These are phyloP conservation scores for Heterodera schachtii DNA, from an alignment of 1,140 invertebrate genomes.

Conservation along the genomic window DNA sequence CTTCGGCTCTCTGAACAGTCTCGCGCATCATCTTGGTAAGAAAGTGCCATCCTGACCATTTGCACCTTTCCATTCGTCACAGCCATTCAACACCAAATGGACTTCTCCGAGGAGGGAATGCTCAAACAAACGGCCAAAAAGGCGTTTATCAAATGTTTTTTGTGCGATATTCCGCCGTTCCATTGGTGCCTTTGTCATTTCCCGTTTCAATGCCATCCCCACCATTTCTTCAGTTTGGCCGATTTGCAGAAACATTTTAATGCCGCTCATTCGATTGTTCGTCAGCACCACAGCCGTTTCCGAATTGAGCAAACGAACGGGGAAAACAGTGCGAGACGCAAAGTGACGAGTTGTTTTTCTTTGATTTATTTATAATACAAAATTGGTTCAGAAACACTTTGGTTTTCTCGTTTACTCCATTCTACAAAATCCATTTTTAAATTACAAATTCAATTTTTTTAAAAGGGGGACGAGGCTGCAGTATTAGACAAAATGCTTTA, in stretches of 20 bases:
- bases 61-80: background rate
- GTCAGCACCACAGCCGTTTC: slow-evolving; percentile 17
- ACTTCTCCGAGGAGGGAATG: slow-evolving; percentile 16
- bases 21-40: slow-evolving; percentile 41
- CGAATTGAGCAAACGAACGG: slow-evolving; percentile 9
- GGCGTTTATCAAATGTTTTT: slow-evolving; percentile 18
- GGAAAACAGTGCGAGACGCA: slow-evolving; percentile 7
- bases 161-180: slow-evolving; percentile 19
- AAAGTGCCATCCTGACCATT: slow-evolving; percentile 7
- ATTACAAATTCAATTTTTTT: too few species aligned
- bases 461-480: too few species aligned
- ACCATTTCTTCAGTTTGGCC: background rate
- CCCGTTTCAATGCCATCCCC: background rate
- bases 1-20: slow-evolving; percentile 23
- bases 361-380: too few species aligned
- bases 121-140: slow-evolving; percentile 5
- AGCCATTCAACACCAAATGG: slow-evolving; percentile 31
- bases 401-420: too few species aligned
- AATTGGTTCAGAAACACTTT: too few species aligned
- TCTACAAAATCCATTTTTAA: too few species aligned
- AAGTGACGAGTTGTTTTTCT: background rate
- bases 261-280: slow-evolving; percentile 14
- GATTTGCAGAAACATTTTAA: slow-evolving; percentile 29
- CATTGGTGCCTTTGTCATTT: slow-evolving; percentile 8
- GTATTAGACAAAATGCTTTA: too few species aligned